These are phyloP conservation scores for Leptinotarsa lineolata DNA, from an alignment of 1,140 invertebrate genomes.

Conservation along the genomic window DNA sequence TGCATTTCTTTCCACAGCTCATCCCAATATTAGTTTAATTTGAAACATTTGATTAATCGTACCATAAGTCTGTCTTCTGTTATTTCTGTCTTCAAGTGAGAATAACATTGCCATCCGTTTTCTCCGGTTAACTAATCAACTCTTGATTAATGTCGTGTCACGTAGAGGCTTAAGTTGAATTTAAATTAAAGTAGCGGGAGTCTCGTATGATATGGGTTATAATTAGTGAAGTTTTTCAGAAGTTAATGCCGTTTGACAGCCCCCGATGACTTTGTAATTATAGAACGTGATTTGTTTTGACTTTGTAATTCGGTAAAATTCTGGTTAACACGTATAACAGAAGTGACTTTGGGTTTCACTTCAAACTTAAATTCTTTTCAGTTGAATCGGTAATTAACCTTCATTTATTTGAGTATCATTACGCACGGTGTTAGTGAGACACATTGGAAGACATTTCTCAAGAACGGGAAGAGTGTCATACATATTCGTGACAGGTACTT, in stretches of 20 bases:
- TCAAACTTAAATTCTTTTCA: too few relatives aligned
- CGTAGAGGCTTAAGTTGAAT: neutral
- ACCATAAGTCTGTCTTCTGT: constrained; percentile 3
- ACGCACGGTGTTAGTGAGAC: too few relatives aligned
- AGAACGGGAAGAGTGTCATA: too few relatives aligned
- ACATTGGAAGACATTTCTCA: too few relatives aligned
- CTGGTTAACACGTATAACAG: too few relatives aligned
- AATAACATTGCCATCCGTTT: neutral
- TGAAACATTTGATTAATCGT: neutral
- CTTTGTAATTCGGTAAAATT: neutral
- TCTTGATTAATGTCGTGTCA: constrained; percentile 3
- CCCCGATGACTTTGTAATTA: neutral
- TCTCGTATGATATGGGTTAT: neutral
- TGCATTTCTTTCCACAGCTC: neutral
- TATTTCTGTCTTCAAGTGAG: neutral
- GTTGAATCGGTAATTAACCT: too few relatives aligned
- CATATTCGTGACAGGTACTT: too few relatives aligned
- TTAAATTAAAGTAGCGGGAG: neutral
- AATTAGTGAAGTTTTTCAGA: neutral
- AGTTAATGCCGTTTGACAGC: neutral
- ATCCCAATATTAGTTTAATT: constrained; percentile 1
- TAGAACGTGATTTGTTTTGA: neutral
- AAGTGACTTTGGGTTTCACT: too few relatives aligned
- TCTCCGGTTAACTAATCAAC: constrained; percentile 4
- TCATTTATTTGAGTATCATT: too few relatives aligned